Evolutionary conservation across 2,113 vertebrate genomes (phyloP).

Genomic region (Hippolais icterina): DNA sequence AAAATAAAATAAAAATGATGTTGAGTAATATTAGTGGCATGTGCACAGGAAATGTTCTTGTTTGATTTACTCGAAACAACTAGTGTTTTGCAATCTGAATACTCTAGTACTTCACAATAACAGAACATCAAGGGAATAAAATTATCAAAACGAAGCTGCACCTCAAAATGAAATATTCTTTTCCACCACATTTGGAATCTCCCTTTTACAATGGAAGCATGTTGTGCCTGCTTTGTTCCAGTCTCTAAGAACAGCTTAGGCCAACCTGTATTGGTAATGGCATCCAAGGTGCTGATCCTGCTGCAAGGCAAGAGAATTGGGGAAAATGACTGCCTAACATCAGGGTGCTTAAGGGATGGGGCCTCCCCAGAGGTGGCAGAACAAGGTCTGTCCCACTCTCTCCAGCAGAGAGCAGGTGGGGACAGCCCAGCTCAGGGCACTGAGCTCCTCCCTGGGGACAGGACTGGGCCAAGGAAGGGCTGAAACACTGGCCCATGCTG

Average conservation of each 20-base stretch:
- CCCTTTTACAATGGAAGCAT: background rate
- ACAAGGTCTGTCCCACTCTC: background rate
- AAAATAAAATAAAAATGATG: background rate
- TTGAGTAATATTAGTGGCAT: background rate
- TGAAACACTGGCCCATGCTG: background rate
- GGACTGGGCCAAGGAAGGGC: background rate
- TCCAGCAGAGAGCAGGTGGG: background rate
- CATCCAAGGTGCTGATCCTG: background rate
- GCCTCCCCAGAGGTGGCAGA: accelerated
- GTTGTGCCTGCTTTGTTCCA: background rate
- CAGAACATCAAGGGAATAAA: background rate
- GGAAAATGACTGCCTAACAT: background rate
- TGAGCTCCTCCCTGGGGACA: background rate
- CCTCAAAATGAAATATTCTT: background rate
- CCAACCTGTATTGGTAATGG: background rate
- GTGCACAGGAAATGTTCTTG: background rate
- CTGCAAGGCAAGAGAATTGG: background rate
- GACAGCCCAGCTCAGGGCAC: background rate
- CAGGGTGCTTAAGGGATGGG: too few relatives aligned
- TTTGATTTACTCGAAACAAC: background rate
- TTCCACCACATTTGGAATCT: background rate
- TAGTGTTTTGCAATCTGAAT: background rate
- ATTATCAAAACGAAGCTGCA: background rate
- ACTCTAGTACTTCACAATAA: background rate
- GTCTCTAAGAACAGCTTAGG: background rate